phyloP scores from a whole-genome alignment of 2,888 invertebrate genomes.

The Germaria angustata region DNA sequence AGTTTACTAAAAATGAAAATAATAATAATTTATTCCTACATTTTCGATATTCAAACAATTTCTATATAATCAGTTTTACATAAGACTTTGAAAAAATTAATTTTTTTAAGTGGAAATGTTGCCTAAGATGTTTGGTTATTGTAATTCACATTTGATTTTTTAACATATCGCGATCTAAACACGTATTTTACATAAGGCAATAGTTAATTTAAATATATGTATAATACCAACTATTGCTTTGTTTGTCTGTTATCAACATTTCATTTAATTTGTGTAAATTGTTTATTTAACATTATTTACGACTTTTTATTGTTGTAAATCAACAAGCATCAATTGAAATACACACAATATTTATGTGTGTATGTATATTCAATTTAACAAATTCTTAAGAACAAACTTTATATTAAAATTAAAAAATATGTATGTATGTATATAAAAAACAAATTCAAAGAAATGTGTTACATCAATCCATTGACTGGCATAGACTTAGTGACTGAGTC shows the following conservation, averaged over 20 bases:
- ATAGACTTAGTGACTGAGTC: slow-evolving; percentile 14
- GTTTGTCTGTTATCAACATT: slow-evolving; percentile 4
- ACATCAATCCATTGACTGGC: slow-evolving; percentile 26
- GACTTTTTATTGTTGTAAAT: slow-evolving; percentile 26
- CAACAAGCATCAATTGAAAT: not conserved
- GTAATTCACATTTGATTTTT: not conserved
- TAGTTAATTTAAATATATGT: slow-evolving; percentile 31
- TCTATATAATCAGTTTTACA: too few species aligned
- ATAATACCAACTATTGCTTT: too few species aligned
- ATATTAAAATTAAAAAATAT: not conserved
- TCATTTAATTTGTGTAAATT: slow-evolving; percentile 32
- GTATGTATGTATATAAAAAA: too few species aligned
- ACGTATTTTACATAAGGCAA: not conserved
- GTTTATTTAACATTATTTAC: slow-evolving; percentile 59
- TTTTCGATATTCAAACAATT: too few species aligned
- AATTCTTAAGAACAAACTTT: slow-evolving; percentile 19
- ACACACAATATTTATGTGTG: not conserved
- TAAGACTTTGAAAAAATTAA: too few species aligned
- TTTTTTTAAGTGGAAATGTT: not conserved
- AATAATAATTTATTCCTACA: too few species aligned
- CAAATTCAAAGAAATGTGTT: not conserved
- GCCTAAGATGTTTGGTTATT: not conserved
- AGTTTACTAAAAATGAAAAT: too few species aligned
- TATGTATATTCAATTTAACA: slow-evolving; percentile 22
- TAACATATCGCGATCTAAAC: not conserved